Percentiles rank a stretch among this genome's conserved stretches.
phyloP scores from a whole-genome alignment of 2,888 invertebrate genomes.

The Schizotus pectinicornis region DNA sequence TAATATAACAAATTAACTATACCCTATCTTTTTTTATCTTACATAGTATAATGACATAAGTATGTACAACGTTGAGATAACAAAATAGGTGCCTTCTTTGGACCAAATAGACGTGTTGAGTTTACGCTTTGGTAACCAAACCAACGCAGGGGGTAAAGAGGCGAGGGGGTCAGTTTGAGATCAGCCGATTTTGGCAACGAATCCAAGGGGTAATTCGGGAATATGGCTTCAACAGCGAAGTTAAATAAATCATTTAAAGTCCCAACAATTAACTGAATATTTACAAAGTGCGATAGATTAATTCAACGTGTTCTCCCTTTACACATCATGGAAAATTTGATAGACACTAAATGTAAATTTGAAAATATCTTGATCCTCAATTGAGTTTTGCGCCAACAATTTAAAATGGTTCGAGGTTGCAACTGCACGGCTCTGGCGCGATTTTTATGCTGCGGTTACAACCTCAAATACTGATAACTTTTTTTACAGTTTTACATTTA shows the following conservation, averaged over 20 bases:
- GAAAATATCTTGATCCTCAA: conserved; percentile 20
- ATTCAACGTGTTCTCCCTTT: conserved; percentile 15
- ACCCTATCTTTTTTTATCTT: conserved; percentile 20
- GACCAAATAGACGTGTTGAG: not conserved
- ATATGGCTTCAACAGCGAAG: conserved; percentile 15
- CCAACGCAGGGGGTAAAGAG: too few species aligned
- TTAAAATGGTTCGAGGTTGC: conserved; percentile 6
- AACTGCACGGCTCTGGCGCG: not conserved
- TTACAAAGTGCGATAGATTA: conserved; percentile 29
- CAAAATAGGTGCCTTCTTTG: not conserved
- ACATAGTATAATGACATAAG: conserved; percentile 24
- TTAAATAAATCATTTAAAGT: conserved; percentile 19
- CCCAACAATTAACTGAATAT: conserved; percentile 26
- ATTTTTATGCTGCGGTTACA: conserved; percentile 21
- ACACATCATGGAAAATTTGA: conserved; percentile 23
- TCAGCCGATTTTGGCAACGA: not conserved
- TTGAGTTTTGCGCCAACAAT: conserved; percentile 11
- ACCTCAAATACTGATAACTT: conserved; percentile 33
- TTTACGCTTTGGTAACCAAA: too few species aligned
- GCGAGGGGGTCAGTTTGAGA: too few species aligned
- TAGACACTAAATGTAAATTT: conserved; percentile 27
- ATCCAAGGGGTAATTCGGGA: conserved; percentile 16
- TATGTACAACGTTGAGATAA: conserved; percentile 24
- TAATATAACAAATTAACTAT: conserved; percentile 27
- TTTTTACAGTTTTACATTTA: conserved; percentile 32